Evolutionary conservation across 2,888 invertebrate genomes (phyloP).

Genomic region (Sipha maydis): DNA sequence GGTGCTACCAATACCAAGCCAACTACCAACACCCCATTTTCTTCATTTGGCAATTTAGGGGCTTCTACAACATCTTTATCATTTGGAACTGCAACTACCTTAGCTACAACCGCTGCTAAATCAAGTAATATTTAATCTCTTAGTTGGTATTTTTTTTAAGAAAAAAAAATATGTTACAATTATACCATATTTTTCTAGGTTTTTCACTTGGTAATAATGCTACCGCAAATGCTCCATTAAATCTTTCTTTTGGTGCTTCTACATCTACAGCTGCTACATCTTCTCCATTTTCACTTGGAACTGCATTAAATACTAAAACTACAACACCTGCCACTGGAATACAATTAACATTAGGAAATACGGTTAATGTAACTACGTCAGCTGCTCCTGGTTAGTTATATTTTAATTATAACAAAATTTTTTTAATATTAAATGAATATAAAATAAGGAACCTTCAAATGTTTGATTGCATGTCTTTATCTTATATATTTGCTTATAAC

Average conservation of each 20-base stretch:
- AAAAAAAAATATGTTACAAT: background rate
- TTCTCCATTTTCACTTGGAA: constrained; percentile 54
- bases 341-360: constrained; percentile 43
- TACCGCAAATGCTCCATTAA: constrained; percentile 49
- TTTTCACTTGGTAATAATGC: constrained; percentile 40
- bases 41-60: constrained; percentile 34
- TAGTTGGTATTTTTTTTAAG: background rate
- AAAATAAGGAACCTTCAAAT: too few species aligned
- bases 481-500: too few species aligned
- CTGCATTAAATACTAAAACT: constrained; percentile 25
- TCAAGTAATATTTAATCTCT: background rate
- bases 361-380: constrained; percentile 32
- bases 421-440: too few species aligned
- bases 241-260: constrained; percentile 41
- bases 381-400: constrained; percentile 24
- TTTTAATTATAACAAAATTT: background rate
- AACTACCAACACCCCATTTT: constrained; percentile 1
- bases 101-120: constrained; percentile 44
- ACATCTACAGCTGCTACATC: constrained; percentile 19
- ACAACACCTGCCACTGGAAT: constrained; percentile 12
- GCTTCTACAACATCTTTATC: constrained; percentile 17
- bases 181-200: constrained; percentile 15
- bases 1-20: constrained; percentile 6
- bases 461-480: too few species aligned
- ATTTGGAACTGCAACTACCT: constrained; percentile 40